Conservation (phyloP, 92 coral and sea anemone species). For the Plumapathes pennacea region DNA sequence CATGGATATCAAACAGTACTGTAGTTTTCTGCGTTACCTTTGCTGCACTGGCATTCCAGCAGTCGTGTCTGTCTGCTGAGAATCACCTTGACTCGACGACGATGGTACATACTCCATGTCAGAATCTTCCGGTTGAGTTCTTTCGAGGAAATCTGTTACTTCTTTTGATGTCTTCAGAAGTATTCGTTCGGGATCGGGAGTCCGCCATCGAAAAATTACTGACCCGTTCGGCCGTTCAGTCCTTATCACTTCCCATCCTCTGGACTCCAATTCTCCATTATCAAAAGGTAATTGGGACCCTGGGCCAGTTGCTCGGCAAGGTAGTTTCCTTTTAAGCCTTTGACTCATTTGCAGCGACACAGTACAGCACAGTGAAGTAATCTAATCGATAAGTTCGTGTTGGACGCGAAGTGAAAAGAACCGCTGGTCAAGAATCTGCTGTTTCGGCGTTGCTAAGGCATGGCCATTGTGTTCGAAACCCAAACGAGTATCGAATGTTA, state of each 20-base stretch:
- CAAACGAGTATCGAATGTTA: not conserved
- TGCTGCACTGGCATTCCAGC: not conserved
- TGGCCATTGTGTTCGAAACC: not conserved
- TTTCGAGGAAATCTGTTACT: not conserved
- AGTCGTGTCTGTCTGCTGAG: not conserved
- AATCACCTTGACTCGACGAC: not conserved
- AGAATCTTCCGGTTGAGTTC: not conserved
- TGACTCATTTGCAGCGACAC: not conserved
- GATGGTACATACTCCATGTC: not conserved
- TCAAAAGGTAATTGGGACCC: not conserved
- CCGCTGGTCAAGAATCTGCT: not conserved
- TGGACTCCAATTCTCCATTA: not conserved
- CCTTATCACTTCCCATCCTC: constrained; percentile 7
- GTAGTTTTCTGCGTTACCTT: not conserved
- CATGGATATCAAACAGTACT: not conserved
- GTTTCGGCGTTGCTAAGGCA: constrained; percentile 9
- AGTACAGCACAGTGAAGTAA: not conserved
- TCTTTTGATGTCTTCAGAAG: constrained; percentile 8
- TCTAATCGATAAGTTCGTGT: not conserved
- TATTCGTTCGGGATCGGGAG: not conserved
- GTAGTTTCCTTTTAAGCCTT: not conserved
- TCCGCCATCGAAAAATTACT: constrained; percentile 2
- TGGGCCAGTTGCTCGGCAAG: not conserved
- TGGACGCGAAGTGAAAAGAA: not conserved
- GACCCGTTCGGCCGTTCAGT: not conserved